Base-by-base conservation (phyloP, 2,888 invertebrate species). In the Leucozona laternaria region DNA sequence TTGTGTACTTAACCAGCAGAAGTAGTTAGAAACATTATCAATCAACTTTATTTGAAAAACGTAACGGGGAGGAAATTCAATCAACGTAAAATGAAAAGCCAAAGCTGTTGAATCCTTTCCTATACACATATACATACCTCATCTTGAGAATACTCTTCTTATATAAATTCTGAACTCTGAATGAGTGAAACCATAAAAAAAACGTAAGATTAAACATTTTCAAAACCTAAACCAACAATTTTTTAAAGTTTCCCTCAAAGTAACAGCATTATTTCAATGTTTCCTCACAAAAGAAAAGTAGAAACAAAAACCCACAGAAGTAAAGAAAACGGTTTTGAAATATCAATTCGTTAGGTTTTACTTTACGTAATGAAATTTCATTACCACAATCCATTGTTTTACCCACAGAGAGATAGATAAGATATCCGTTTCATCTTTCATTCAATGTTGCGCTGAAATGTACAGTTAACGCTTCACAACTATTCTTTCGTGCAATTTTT, bases 391-490 rank as follows among this genome's bases (percentile, higher is more conserved):
- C 64, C 66, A 55, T 75, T 57, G 76, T 76, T 66, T 53, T 68
- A 40, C 31, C 13, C 45, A 13, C 45, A 28, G 7, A 31, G 5
- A 7, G 28, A 58, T 68, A 79, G 79, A 79, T 79, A 83, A 84
- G 72, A 72, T 71, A 84, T 85, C 77, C 77, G 62, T 60, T 80
- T 76, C 71, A 76, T 80, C 58, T 66, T 66, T 48, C 66, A 66
- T 66, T 66, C 66, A 66, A 66, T 48, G 31, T 66, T 66, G 48
- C 45, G 48, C 45, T 48, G 28, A 48, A 66, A 66, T 5, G 66
- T 77, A 73, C 76, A 81, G 81, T 81, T 72, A 72, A 78, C 78
- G 68, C 45, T 70, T 50, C 58, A 64, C 70, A 76, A 80, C 64
- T 75, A 62, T 68, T 72, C 77, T 55, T 57, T 17, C 40, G 34